Conservation (phyloP, 2,113 vertebrate genomes). For the Colinus virginianus region DNA sequence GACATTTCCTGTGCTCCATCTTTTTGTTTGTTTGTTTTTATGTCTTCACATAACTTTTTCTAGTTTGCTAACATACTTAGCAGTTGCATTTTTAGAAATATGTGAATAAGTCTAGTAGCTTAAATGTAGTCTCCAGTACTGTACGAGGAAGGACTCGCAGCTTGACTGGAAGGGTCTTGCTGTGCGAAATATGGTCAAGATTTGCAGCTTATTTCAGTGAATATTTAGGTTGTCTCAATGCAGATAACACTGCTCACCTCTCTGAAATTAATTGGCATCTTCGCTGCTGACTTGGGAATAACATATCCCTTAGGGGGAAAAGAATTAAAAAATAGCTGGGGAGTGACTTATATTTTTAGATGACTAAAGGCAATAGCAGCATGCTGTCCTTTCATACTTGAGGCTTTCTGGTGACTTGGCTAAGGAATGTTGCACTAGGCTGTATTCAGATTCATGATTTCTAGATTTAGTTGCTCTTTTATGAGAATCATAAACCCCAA, state of each 20-base stretch:
- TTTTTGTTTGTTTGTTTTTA: not conserved
- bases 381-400: not conserved
- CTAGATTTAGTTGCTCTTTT: not conserved
- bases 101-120: not conserved
- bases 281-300: not conserved
- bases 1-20: not conserved
- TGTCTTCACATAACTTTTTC: not conserved
- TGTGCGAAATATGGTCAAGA: not conserved
- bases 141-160: not conserved
- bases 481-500: not conserved
- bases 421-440: not conserved
- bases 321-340: not conserved
- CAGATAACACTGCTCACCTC: not conserved
- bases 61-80: not conserved
- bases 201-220: not conserved
- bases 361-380: not conserved
- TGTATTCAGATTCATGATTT: not conserved
- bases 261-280: not conserved
- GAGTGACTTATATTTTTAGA: not conserved
- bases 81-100: not conserved
- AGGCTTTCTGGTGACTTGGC: not conserved
- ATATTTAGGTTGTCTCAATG: not conserved
- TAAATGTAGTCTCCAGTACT: not conserved
- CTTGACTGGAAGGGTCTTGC: not conserved
- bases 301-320: not conserved